These are phyloP conservation scores for Rotaria socialis DNA, from an alignment of 2,888 invertebrate species.

Conservation along the genomic window DNA sequence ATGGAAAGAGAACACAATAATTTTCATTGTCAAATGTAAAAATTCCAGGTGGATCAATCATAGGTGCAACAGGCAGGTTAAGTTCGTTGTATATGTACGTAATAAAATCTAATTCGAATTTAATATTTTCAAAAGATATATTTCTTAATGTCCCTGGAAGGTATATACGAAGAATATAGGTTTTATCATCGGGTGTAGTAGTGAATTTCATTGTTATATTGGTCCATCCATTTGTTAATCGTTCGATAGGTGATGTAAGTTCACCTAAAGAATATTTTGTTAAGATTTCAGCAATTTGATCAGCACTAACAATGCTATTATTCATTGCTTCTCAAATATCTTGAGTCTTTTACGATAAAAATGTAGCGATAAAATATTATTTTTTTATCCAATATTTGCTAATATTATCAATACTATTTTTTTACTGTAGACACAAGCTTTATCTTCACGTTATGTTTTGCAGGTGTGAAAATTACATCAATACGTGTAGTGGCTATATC, in stretches of 20 bases:
- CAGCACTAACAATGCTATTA: neutral
- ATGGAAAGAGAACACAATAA: neutral
- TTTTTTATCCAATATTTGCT: too few relatives aligned
- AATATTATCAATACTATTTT: too few relatives aligned
- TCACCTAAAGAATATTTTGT: neutral
- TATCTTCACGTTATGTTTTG: too few relatives aligned
- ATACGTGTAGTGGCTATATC: too few relatives aligned
- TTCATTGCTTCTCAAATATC: neutral
- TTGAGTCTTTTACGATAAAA: too few relatives aligned
- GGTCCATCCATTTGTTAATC: neutral
- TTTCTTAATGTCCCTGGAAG: neutral
- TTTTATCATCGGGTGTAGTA: neutral
- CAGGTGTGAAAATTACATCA: too few relatives aligned
- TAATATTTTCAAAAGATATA: neutral
- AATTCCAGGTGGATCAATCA: neutral
- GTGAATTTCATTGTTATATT: neutral
- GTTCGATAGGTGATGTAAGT: neutral
- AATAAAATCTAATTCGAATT: conserved; percentile 3
- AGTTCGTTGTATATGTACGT: neutral
- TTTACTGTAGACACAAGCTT: too few relatives aligned
- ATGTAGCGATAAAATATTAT: too few relatives aligned
- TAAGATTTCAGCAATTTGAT: neutral
- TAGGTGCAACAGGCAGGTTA: neutral
- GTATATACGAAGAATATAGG: neutral
- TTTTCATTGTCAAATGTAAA: neutral